Percentiles rank a stretch among this genome's conserved stretches.
Conservation (phyloP, 92 coral and sea anemone species). For the Palythoa grandis region DNA sequence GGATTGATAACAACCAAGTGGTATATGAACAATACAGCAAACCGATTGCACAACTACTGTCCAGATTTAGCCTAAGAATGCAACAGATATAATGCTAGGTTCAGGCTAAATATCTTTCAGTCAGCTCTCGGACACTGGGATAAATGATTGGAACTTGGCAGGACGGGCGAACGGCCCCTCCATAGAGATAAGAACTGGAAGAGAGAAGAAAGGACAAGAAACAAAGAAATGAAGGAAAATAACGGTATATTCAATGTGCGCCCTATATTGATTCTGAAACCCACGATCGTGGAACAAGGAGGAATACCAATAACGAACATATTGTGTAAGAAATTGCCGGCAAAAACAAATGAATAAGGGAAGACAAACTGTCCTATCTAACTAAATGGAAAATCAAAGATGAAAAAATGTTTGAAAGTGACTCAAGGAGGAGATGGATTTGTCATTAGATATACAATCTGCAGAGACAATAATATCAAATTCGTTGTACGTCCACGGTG, state of each 20-base stretch:
- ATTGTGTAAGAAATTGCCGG: background rate
- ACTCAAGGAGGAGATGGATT: conserved; percentile 10
- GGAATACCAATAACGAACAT: background rate
- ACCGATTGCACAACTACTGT: background rate
- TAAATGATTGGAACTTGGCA: background rate
- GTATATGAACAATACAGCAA: background rate
- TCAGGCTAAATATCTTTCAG: background rate
- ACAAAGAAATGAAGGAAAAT: background rate
- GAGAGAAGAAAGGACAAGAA: conserved; percentile 1
- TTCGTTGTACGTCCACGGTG: background rate
- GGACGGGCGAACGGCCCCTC: background rate
- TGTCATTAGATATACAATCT: background rate
- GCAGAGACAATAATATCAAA: background rate
- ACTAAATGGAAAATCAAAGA: background rate
- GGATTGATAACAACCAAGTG: background rate
- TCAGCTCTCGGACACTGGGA: background rate
- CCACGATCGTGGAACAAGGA: background rate
- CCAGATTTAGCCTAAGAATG: background rate
- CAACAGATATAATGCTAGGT: background rate
- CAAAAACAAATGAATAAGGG: background rate
- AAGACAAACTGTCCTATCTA: conserved; percentile 2
- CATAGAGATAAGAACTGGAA: background rate
- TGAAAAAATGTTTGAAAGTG: background rate
- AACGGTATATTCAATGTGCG: background rate
- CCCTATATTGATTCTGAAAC: conserved; percentile 13